Base-by-base conservation (phyloP, 2,888 invertebrate species). In the Marronus borbonicus region DNA sequence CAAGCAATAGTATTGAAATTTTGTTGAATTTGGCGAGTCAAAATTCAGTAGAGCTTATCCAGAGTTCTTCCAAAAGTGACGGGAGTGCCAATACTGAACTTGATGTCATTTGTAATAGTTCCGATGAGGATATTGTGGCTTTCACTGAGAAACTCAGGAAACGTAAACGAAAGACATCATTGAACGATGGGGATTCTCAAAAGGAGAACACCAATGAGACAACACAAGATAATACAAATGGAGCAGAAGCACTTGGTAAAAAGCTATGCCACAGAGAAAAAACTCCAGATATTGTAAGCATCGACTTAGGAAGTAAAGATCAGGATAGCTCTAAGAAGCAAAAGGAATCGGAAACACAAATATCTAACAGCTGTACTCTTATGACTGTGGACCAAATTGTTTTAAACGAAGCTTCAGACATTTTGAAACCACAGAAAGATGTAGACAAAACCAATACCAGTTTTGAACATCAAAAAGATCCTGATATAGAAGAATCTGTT, bases 51-150 rank as follows among this genome's bases (percentile, higher is more conserved):
- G 20, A 55, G 4, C 7, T n/a, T 24, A 7, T 68, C 28, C 28
- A 50, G 8, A 5, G 1, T 65, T 8, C 44, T 66, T 39, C 36
- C 10, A 55, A 55, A 12, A 62, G 12, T 2, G 10, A 12, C 2
- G 28, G 14, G 3, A 12, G 14, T 14, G 14, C 3, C 7, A 28
- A 24, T 17, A 50, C 68, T 2, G 68, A 68, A 24, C 14, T 49
- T 12, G 50, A 24, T 50, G 68, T 68, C 14, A 68, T 68, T 1
- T 68, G 68, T 28, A 68, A 68, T 24, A 50, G 50, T 24, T 49
- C 50, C 4, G 68, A 68, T n/a, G 68, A 68, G 50, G 68, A 68
- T 3, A 50, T 68, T 12, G 68, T 68, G 2, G 68, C 68, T 8
- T 24, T 28, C 5, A 68, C 68, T 0, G 68, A 68, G 7, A 68